Percentiles rank a stretch among this genome's conserved stretches.
These are phyloP conservation scores for Thalassaphorura encarpata DNA, from an alignment of 1,140 invertebrate species.

Conservation along the genomic window DNA sequence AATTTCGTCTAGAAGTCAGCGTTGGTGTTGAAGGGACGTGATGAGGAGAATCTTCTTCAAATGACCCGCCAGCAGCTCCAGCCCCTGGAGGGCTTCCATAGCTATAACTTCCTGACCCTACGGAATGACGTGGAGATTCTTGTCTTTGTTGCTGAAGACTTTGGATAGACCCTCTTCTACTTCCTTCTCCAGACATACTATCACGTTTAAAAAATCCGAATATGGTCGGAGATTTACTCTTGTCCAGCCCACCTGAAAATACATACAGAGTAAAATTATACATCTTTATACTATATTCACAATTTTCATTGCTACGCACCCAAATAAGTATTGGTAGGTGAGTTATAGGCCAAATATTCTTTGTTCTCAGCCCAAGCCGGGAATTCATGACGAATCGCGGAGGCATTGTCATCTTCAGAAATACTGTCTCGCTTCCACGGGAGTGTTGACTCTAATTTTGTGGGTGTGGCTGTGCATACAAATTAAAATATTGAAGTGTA, in stretches of 20 bases:
- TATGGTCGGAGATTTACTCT: slow-evolving; percentile 31
- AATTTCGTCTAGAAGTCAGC: slow-evolving; percentile 15
- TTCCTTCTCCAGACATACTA: slow-evolving; percentile 22
- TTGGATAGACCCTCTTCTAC: slow-evolving; percentile 26
- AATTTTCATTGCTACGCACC: slow-evolving; percentile 45
- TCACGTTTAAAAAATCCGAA: slow-evolving; percentile 34
- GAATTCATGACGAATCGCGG: slow-evolving; percentile 74
- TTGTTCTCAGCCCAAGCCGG: slow-evolving; percentile 85
- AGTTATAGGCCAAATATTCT: slow-evolving; percentile 82
- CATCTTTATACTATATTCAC: background rate
- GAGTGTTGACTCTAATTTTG: slow-evolving; percentile 70
- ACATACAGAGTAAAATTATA: background rate
- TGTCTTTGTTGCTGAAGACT: slow-evolving; percentile 22
- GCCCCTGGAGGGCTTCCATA: background rate
- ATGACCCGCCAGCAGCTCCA: background rate
- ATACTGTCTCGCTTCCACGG: slow-evolving; percentile 75
- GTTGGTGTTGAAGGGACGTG: slow-evolving; percentile 7
- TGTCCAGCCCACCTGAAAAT: slow-evolving; percentile 15
- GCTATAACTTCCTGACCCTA: slow-evolving; percentile 13
- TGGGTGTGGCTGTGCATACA: slow-evolving; percentile 36
- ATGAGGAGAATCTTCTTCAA: no score
- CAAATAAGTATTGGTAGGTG: slow-evolving; percentile 78
- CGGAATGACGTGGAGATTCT: slow-evolving; percentile 30
- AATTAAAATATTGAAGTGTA: slow-evolving; percentile 18
- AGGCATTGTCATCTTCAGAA: slow-evolving; percentile 48